Conservation (phyloP, 1,140 invertebrate genomes). For the Melanaphis sacchari region DNA sequence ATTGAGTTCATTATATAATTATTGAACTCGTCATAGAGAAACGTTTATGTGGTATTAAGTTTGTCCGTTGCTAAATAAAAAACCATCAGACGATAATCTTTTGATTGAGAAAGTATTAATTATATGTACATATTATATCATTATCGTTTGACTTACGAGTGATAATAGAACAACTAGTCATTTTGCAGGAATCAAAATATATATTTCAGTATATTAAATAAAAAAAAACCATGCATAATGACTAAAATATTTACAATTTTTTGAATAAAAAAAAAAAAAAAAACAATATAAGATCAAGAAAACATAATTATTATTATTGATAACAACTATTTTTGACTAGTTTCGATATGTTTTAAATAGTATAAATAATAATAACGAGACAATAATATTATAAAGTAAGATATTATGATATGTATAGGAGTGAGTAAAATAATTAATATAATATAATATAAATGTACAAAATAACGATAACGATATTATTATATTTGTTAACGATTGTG, state of each 20-base stretch:
- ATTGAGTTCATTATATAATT: neutral
- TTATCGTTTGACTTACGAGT: neutral
- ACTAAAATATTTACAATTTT: neutral
- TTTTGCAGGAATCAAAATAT: neutral
- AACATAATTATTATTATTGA: neutral
- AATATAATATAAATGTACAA: neutral
- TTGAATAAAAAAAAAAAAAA: neutral
- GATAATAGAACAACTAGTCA: neutral
- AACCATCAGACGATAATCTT: neutral
- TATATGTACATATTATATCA: neutral
- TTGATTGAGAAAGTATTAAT: neutral
- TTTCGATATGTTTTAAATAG: neutral
- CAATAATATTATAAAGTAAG: neutral
- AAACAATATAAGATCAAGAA: neutral
- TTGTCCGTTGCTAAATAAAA: too few relatives aligned
- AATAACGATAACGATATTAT: neutral
- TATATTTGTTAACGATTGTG: neutral
- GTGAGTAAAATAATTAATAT: neutral
- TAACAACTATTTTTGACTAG: constrained; percentile 5
- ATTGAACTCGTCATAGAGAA: neutral
- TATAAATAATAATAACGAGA: neutral
- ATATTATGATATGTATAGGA: neutral
- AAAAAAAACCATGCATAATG: neutral
- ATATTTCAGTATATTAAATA: too few relatives aligned
- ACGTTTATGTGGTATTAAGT: neutral